Conservation (phyloP, 2,113 vertebrate species). For the Hypomesus transpacificus region DNA sequence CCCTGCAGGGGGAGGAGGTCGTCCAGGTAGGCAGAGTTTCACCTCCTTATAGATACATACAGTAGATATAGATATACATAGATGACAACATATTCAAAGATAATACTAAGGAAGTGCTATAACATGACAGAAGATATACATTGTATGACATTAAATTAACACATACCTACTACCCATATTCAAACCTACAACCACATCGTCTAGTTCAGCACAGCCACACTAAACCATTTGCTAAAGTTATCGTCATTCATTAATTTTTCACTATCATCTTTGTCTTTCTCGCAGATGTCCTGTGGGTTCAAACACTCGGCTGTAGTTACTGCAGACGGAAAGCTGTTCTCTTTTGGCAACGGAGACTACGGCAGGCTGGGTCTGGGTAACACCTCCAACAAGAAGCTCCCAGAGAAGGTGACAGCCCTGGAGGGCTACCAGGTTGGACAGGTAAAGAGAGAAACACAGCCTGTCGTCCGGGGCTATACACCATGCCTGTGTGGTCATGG, state of each 20-base stretch:
- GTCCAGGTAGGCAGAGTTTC: conserved; percentile 64
- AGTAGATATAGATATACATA: background rate
- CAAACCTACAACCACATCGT: no score
- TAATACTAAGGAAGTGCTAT: no score
- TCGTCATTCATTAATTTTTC: no score
- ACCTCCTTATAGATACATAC: no score
- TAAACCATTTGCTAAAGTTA: no score
- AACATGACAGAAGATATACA: no score
- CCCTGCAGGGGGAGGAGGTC: conserved; percentile 78
- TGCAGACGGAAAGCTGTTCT: conserved; percentile 75
- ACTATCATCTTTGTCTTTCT: background rate
- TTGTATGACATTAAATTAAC: no score
- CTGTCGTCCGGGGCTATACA: background rate
- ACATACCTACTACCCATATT: no score
- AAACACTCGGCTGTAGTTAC: conserved; percentile 79
- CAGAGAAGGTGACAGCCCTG: conserved; percentile 75
- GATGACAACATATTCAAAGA: background rate
- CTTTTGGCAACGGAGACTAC: conserved; percentile 78
- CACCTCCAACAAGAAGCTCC: conserved; percentile 79
- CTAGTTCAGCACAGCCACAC: no score
- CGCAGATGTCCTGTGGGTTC: conserved; percentile 77
- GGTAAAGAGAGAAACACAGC: conserved; percentile 68
- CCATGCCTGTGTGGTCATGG: background rate
- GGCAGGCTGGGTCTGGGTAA: conserved; percentile 76
- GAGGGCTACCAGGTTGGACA: conserved; percentile 74